Percentiles rank a stretch among this genome's conserved stretches.
Evolutionary conservation across 2,888 invertebrate species (phyloP).

Genomic region (Tetrapedia diversipes): DNA sequence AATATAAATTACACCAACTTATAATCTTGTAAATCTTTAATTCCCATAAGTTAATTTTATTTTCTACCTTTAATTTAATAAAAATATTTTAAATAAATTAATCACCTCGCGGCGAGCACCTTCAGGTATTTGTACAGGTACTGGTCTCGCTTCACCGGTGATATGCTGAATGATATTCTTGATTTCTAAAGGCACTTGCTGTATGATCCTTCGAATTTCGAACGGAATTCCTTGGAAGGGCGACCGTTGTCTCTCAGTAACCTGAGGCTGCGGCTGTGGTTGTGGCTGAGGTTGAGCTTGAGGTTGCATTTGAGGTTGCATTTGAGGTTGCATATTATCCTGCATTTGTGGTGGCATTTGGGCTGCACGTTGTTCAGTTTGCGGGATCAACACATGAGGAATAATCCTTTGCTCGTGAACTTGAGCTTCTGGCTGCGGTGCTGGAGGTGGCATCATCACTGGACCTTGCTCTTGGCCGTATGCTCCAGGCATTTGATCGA

Average conservation of each 20-base stretch:
- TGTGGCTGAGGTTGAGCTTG: constrained; percentile 44
- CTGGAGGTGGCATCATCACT: constrained; percentile 75
- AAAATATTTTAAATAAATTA: background rate
- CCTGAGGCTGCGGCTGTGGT: constrained; percentile 56
- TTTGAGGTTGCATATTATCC: constrained; percentile 47
- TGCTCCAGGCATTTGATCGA: constrained; percentile 76
- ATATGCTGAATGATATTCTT: constrained; percentile 80
- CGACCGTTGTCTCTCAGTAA: constrained; percentile 75
- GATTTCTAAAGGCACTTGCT: constrained; percentile 78
- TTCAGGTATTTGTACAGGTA: constrained; percentile 73
- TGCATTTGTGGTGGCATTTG: constrained; percentile 55
- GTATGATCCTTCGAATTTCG: constrained; percentile 77
- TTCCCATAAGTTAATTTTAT: background rate
- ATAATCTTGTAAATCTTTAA: no score
- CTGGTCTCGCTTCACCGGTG: constrained; percentile 73
- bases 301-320: constrained; percentile 52
- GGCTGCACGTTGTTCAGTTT: constrained; percentile 71
- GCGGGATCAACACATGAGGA: constrained; percentile 74
- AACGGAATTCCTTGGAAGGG: constrained; percentile 81
- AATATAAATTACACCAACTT: background rate
- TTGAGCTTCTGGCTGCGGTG: constrained; percentile 64
- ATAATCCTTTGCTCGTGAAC: constrained; percentile 73
- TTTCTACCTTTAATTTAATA: background rate
- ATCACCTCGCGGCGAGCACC: constrained; percentile 77
- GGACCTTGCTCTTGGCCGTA: constrained; percentile 70